Percentiles rank a stretch among this genome's conserved stretches.
Conservation (phyloP, 37 sponge, comb jelly and placozoan genomes). For the Eunapius fragilis region DNA sequence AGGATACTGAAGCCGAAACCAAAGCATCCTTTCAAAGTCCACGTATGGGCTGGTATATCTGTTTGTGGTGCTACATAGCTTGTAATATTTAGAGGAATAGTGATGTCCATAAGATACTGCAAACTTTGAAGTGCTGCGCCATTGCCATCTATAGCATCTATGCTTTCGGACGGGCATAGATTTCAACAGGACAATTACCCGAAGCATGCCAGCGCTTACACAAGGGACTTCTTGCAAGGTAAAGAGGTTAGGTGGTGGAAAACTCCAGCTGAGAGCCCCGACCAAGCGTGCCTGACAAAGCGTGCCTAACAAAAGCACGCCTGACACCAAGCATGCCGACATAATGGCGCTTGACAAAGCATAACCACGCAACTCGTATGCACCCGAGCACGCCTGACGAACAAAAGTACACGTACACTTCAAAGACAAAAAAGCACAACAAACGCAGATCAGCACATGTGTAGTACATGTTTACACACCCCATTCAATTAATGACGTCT, state of each 20-base stretch:
- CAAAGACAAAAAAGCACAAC: too few relatives aligned
- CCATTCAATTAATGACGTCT: too few relatives aligned
- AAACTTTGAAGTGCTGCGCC: background rate
- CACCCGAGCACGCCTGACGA: too few relatives aligned
- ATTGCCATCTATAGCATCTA: background rate
- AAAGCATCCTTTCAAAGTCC: slow-evolving; percentile 30
- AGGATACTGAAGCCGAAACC: slow-evolving; percentile 24
- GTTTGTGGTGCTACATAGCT: slow-evolving; percentile 27
- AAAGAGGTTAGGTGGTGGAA: background rate
- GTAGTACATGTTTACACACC: too few relatives aligned
- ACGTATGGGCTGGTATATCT: slow-evolving; percentile 48
- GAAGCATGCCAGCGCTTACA: background rate
- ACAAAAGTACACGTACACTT: too few relatives aligned
- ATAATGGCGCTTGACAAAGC: too few relatives aligned
- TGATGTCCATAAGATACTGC: slow-evolving; percentile 23
- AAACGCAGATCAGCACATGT: too few relatives aligned
- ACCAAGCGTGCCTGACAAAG: too few relatives aligned
- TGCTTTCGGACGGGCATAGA: slow-evolving; percentile 8
- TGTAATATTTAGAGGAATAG: slow-evolving; percentile 42
- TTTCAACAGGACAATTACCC: background rate
- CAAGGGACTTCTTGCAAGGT: background rate
- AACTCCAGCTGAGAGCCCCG: slow-evolving; percentile 8
- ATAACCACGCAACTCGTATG: too few relatives aligned
- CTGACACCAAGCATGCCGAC: too few relatives aligned
- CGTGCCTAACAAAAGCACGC: too few relatives aligned